These are phyloP conservation scores for Tetramorium simillimum DNA, from an alignment of 1,140 invertebrate genomes.

Conservation along the genomic window DNA sequence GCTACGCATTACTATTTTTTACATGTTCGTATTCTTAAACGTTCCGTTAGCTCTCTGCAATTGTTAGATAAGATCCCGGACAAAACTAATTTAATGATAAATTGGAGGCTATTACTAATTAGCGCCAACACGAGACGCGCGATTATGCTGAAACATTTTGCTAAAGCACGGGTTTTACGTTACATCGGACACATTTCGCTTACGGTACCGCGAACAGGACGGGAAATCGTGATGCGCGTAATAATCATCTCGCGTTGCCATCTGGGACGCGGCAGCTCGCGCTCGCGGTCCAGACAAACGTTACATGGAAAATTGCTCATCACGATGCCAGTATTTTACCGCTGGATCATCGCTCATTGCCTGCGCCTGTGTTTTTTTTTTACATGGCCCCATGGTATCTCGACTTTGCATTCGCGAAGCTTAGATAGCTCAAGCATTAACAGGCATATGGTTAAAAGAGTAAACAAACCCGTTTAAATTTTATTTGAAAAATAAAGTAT, in stretches of 20 bases:
- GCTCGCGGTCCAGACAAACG: constrained; percentile 8
- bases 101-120: constrained; percentile 29
- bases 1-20: not conserved
- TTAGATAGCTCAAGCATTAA: too few relatives aligned
- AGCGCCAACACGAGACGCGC: constrained; percentile 6
- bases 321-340: constrained; percentile 25
- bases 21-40: not conserved
- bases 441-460: not conserved
- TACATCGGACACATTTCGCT: constrained; percentile 41
- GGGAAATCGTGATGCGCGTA: constrained; percentile 40
- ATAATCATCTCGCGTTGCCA: constrained; percentile 55
- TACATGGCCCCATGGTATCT: too few relatives aligned
- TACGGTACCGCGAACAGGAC: constrained; percentile 37
- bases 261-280: constrained; percentile 43
- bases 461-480: not conserved
- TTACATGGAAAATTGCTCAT: constrained; percentile 51
- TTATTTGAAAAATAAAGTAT: not conserved
- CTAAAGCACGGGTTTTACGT: not conserved
- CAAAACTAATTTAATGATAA: constrained; percentile 30
- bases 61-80: not conserved
- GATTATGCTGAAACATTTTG: constrained; percentile 6
- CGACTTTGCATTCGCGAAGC: not conserved
- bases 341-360: constrained; percentile 16
- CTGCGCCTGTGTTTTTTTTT: not conserved
- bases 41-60: not conserved